These are phyloP conservation scores for Drosophila ogumai DNA, from an alignment of 1,140 invertebrate species.

Conservation along the genomic window DNA sequence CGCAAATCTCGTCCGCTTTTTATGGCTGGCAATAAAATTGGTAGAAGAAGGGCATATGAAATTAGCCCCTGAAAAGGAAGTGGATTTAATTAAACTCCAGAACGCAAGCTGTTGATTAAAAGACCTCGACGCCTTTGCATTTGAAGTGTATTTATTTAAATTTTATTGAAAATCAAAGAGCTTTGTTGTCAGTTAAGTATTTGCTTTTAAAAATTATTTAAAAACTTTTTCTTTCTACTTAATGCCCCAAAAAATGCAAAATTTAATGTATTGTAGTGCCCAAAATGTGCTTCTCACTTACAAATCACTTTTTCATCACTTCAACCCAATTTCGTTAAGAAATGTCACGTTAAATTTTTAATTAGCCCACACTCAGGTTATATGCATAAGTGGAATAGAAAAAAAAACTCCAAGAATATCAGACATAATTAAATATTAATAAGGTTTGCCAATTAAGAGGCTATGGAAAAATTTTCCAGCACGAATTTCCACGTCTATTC, in stretches of 20 bases:
- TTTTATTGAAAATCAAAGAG: background rate
- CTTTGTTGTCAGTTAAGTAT: background rate
- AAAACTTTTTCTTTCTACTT: background rate
- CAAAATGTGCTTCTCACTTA: too few species aligned
- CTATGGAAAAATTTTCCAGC: constrained; percentile 26
- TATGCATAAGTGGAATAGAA: background rate
- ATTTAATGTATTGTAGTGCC: too few species aligned
- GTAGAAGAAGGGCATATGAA: constrained; percentile 56
- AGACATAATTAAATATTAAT: constrained; percentile 77
- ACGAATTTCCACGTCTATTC: constrained; percentile 59
- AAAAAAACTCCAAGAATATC: constrained; percentile 36
- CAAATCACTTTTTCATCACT: background rate
- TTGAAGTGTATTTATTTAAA: background rate
- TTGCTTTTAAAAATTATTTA: background rate
- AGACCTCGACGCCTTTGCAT: background rate
- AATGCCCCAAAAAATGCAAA: too few species aligned
- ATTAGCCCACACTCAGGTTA: constrained; percentile 20
- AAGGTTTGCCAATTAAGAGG: constrained; percentile 72
- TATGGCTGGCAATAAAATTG: constrained; percentile 73
- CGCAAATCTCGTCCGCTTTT: constrained; percentile 50
- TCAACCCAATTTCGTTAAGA: background rate
- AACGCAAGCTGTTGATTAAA: constrained; percentile 47
- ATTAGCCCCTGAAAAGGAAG: constrained; percentile 40
- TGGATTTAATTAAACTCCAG: constrained; percentile 71
- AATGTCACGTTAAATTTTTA: constrained; percentile 18